Evolutionary conservation across 2,888 invertebrate species (phyloP), one percentile per base, ranked within the genome.

Genomic region (Syrphus vitripennis): DNA sequence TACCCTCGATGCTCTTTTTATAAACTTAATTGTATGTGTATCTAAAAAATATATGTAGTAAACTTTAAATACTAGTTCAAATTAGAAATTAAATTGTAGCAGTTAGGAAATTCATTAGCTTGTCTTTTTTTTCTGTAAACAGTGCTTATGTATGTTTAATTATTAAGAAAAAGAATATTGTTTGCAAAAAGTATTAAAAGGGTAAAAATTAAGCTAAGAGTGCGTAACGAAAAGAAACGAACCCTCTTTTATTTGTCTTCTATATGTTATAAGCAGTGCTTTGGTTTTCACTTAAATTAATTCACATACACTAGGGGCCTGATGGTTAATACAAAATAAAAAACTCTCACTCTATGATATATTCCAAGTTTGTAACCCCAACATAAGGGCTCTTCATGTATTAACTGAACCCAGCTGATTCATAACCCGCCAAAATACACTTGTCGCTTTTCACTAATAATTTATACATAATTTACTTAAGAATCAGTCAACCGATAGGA

Each of bases 351-450:
- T 24, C 42, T 40, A 42, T 16, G 10, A 19, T 24, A 12, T 3
- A 45, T 3, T 45, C 4, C 19, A 45, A 10, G 10, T 45, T 1
- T 21, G 3, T 10, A 53, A 7, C 50, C 50, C 26, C 24, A 53
- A 26, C 16, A 29, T 34, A 21, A 34, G 14, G 37, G 14, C 59
- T 14, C 21, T 19, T 21, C 29, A 26, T 31, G 14, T 34, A n/a
- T n/a, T n/a, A 65, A 79, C 55, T 45, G 9, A 65, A 75, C 45
- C 65, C 75, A 80, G 75, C 70, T 83, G 83, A 83, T 75, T 59
- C 61, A 70, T 69, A 72, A 72, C 24, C 81, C 81, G 84, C 81
- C 76, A 69, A 77, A 77, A 76, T 72, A 76, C 84, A 84, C 84
- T 84, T 84, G 84, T 84, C 76, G 21, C 67, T 48, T 34, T 21